phyloP scores from a whole-genome alignment of 2,113 vertebrate species.

The Terrapene triunguis region DNA sequence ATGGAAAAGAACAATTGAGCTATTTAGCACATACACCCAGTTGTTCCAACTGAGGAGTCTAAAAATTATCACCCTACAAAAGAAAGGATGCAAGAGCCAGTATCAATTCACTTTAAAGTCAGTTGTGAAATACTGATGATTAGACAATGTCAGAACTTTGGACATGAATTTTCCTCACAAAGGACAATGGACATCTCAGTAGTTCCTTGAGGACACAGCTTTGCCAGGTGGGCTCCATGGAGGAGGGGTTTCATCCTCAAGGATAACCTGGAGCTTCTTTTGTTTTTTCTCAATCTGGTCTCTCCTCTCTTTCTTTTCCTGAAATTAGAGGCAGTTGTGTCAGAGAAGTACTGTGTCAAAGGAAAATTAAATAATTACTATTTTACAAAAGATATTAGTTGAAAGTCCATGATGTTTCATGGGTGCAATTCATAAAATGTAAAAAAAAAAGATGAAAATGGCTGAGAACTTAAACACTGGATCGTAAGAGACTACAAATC shows the following conservation, averaged over 20 bases:
- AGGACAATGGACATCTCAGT: slow-evolving; percentile 41
- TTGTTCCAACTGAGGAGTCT: not conserved
- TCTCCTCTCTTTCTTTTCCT: slow-evolving; percentile 88
- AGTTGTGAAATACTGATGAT: slow-evolving; percentile 16
- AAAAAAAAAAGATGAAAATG: not conserved
- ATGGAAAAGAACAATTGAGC: not conserved
- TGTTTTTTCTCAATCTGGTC: slow-evolving; percentile 82
- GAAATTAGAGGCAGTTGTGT: slow-evolving; percentile 31
- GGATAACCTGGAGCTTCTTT: slow-evolving; percentile 79
- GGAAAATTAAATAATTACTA: not conserved
- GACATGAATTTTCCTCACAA: not conserved
- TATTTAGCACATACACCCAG: not conserved
- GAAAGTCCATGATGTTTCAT: not conserved
- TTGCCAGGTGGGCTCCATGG: slow-evolving; percentile 94
- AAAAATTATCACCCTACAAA: slow-evolving; percentile 22
- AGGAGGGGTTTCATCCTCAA: slow-evolving; percentile 75
- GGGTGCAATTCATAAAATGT: not conserved
- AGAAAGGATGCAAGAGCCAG: slow-evolving; percentile 37
- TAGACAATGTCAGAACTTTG: not conserved
- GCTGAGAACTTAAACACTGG: not conserved
- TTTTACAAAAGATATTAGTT: not conserved
- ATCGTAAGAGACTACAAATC: not conserved
- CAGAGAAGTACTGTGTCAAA: not conserved
- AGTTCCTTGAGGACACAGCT: slow-evolving; percentile 84
- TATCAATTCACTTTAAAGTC: slow-evolving; percentile 41